Conservation (phyloP, 1,140 invertebrate species). For the Dendrolimus kikuchii region DNA sequence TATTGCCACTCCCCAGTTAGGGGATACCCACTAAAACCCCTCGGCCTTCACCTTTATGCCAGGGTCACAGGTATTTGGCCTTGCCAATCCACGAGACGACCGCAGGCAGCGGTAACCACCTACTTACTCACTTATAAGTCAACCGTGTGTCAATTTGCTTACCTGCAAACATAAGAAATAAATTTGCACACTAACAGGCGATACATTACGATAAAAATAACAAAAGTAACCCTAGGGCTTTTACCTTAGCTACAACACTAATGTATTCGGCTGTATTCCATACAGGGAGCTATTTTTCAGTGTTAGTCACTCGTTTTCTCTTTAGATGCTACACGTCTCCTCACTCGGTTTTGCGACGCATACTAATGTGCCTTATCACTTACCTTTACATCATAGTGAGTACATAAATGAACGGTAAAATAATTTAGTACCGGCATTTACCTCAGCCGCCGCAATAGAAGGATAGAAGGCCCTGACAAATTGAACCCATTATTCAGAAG, state of each 20-base stretch:
- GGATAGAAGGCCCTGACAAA: neutral
- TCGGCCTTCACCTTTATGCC: no score
- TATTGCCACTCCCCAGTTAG: no score
- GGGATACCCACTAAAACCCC: no score
- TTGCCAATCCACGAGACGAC: no score
- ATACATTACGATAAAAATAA: constrained; percentile 5
- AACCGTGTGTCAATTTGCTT: no score
- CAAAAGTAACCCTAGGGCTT: constrained; percentile 1
- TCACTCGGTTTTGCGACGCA: constrained; percentile 47
- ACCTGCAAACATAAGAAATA: no score
- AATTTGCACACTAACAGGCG: constrained; percentile 3
- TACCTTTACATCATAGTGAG: constrained; percentile 16
- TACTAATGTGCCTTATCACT: constrained; percentile 42
- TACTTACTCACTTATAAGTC: no score
- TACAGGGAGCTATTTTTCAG: constrained; percentile 30
- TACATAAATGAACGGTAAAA: constrained; percentile 9
- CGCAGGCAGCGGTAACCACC: no score
- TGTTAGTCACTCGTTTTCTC: constrained; percentile 40
- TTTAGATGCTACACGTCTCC: constrained; percentile 47
- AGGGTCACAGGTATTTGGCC: no score
- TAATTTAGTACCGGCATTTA: constrained; percentile 5
- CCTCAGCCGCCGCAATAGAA: neutral
- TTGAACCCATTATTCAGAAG: no score
- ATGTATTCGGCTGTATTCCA: neutral
- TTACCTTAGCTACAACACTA: constrained; percentile 2